Evolutionary conservation across 2,888 invertebrate species (phyloP).

Genomic region (Luperina testacea): DNA sequence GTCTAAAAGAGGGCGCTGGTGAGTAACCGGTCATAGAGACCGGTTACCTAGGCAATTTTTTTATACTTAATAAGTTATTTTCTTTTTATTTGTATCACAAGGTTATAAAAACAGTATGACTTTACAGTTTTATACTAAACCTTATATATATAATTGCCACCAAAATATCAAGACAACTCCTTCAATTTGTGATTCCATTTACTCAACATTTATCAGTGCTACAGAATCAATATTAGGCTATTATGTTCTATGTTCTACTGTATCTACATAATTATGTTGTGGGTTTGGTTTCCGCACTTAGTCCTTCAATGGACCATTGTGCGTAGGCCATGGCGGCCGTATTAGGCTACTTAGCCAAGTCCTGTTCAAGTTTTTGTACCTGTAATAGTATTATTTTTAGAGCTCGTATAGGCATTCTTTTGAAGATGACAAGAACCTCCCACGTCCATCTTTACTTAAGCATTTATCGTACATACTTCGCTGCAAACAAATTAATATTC

Average conservation of each 20-base stretch:
- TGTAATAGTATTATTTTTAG: neutral
- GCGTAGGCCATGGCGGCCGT: too few species aligned
- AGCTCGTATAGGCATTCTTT: neutral
- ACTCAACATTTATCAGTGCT: neutral
- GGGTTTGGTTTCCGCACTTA: too few species aligned
- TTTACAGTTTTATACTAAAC: neutral
- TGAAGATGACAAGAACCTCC: neutral
- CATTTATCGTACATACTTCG: neutral
- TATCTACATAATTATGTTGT: too few species aligned
- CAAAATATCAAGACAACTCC: neutral
- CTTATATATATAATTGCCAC: neutral
- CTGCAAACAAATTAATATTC: conserved; percentile 2
- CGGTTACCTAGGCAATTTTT: neutral
- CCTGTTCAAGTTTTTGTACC: neutral
- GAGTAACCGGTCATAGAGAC: neutral
- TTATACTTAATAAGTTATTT: too few species aligned
- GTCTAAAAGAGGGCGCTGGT: conserved; percentile 57
- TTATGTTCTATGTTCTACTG: too few species aligned
- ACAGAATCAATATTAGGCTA: neutral
- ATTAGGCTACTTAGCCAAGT: neutral
- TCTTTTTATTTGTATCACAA: neutral
- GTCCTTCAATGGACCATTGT: too few species aligned
- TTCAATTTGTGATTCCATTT: neutral
- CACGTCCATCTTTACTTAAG: neutral
- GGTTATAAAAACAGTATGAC: neutral